Evolutionary conservation across 2,113 vertebrate species (phyloP).

Genomic region (Colossoma macropomum): DNA sequence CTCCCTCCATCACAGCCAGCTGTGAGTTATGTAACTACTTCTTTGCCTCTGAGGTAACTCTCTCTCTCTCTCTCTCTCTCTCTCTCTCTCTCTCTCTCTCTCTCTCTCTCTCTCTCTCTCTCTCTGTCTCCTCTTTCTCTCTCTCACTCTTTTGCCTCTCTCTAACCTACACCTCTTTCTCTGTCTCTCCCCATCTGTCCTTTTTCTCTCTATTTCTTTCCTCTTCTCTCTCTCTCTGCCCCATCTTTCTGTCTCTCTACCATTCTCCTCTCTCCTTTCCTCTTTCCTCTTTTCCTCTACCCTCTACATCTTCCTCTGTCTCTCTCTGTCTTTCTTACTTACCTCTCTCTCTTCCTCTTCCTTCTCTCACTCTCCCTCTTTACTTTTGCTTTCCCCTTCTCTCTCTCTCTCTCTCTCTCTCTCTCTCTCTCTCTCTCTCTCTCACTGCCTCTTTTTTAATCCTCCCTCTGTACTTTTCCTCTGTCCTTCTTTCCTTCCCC

Average conservation of each 20-base stretch:
- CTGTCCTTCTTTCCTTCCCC: too few species aligned
- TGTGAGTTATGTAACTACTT: constrained; percentile 25
- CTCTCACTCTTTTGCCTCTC: not conserved
- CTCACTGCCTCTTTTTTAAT: too few species aligned
- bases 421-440: too few species aligned
- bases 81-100: not conserved
- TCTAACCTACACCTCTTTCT: not conserved
- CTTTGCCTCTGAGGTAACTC: not conserved
- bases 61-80: not conserved
- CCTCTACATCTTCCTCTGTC: not conserved
- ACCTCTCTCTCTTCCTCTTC: too few species aligned
- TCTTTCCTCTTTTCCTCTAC: not conserved
- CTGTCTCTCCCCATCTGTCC: not conserved
- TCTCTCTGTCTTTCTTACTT: not conserved
- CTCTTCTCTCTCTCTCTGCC: not conserved
- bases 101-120: not conserved
- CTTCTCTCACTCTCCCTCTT: too few species aligned
- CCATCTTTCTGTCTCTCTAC: not conserved
- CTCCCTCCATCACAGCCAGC: constrained; percentile 25
- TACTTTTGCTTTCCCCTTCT: too few species aligned
- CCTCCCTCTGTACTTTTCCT: too few species aligned
- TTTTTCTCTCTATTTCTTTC: not conserved
- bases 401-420: too few species aligned
- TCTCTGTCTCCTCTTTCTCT: not conserved
- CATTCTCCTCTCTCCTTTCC: not conserved